Evolutionary conservation across 2,797 vertebrate species (phyloP).

Genomic region (Sitta carolinensis): DNA sequence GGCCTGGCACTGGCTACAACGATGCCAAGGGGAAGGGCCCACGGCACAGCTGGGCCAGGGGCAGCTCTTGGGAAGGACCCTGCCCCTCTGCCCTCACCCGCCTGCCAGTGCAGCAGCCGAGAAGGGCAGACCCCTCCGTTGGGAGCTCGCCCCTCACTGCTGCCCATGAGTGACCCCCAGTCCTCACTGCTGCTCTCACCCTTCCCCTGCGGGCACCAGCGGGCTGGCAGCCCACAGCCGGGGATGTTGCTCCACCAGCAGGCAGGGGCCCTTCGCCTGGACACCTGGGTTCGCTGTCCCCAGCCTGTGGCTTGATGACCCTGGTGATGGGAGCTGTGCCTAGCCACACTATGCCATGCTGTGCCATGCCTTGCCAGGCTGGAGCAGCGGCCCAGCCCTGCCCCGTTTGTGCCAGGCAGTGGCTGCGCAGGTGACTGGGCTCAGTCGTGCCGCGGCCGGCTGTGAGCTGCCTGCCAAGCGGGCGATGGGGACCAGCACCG

Average conservation of each 20-base stretch:
- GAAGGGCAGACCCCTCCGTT: accelerated
- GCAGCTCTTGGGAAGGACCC: background rate
- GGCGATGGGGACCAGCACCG: background rate
- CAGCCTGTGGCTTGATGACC: background rate
- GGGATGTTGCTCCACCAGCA: background rate
- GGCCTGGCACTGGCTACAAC: background rate
- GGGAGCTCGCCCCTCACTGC: accelerated
- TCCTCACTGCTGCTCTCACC: accelerated
- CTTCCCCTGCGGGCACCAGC: background rate
- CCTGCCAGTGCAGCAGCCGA: accelerated
- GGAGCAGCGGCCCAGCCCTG: background rate
- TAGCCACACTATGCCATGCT: accelerated
- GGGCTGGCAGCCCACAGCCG: accelerated
- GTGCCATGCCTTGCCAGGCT: background rate
- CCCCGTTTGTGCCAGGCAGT: background rate
- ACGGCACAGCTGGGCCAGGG: accelerated
- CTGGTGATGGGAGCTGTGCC: background rate
- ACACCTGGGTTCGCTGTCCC: background rate
- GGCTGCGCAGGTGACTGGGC: background rate
- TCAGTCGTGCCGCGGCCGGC: background rate
- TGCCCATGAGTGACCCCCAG: accelerated
- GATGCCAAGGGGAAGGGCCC: background rate
- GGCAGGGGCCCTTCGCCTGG: background rate
- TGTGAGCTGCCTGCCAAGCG: conserved; percentile 22
- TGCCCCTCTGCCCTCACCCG: background rate